Conservation (phyloP, 1,140 invertebrate species). For the roundworm (Caenorhabditis elegans) region WBcel235 BX284605.5:619001-619500, state of each 20-base stretch:
- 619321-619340: background rate
- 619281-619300: background rate
- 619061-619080: no score
- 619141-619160: no score
- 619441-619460: no score
- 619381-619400: background rate
- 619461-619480: no score
- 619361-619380: background rate
- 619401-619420: no score
- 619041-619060: no score
- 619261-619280: background rate
- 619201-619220: background rate
- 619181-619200: background rate
- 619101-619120: no score
- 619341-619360: background rate
- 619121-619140: no score
- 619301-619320: background rate
- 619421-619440: no score
- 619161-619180: background rate
- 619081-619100: no score
- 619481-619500: background rate
- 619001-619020: no score
- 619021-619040: no score
- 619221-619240: background rate
- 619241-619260: background rate